Conservation (phyloP, 2,797 vertebrate genomes). For the Xyrichtys novacula region DNA sequence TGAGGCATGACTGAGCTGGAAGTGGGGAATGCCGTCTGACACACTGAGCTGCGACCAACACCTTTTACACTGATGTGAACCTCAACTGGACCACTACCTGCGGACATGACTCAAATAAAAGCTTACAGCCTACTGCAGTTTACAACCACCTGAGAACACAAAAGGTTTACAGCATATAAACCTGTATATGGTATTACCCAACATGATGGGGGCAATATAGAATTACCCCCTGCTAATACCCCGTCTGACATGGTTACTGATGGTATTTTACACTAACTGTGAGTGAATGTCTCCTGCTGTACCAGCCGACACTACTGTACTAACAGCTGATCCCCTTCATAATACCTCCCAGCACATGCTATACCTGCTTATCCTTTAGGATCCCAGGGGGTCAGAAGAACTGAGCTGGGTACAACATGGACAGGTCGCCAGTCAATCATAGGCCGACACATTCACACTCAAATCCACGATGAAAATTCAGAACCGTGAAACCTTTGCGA, state of each 20-base stretch:
- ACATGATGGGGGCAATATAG: constrained; percentile 2
- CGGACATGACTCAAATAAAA: constrained; percentile 52
- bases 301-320: constrained; percentile 69
- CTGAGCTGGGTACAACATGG: constrained; percentile 2
- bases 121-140: constrained; percentile 35
- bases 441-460: constrained; percentile 3
- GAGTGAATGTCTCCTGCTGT: constrained; percentile 46
- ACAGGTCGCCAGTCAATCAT: constrained; percentile 19
- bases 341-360: constrained; percentile 69
- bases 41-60: constrained; percentile 66
- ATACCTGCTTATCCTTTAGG: constrained; percentile 43
- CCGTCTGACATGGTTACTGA: constrained; percentile 29
- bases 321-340: constrained; percentile 74
- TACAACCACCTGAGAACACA: constrained; percentile 41
- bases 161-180: constrained; percentile 36
- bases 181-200: background rate
- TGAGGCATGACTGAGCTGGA: constrained; percentile 79
- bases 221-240: constrained; percentile 30
- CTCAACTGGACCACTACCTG: constrained; percentile 59
- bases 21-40: constrained; percentile 75
- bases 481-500: no score
- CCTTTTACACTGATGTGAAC: constrained; percentile 71
- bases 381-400: constrained; percentile 8
- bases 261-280: constrained; percentile 33
- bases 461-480: no score